These are phyloP conservation scores for Micromys minutus DNA, from an alignment of 2,113 vertebrate genomes.

Conservation along the genomic window DNA sequence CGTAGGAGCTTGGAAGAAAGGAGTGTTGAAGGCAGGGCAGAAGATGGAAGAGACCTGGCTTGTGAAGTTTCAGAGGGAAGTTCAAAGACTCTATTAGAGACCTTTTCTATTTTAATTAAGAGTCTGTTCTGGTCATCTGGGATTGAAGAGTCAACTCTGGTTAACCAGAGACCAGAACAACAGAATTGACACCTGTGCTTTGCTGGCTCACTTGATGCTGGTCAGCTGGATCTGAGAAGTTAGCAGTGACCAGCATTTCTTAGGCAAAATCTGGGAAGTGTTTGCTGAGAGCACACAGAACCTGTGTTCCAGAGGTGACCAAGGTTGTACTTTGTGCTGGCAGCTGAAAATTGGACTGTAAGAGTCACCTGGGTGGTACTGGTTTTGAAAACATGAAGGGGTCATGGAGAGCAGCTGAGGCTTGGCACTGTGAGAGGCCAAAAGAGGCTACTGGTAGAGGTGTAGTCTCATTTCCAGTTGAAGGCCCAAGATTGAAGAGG, in stretches of 20 bases:
- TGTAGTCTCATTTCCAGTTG: not conserved
- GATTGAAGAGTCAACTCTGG: not conserved
- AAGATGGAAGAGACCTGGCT: not conserved
- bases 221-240: not conserved
- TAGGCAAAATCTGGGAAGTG: not conserved
- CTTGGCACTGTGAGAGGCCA: not conserved
- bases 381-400: not conserved
- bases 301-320: not conserved
- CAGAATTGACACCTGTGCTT: not conserved
- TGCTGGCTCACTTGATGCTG: not conserved
- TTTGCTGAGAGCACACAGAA: not conserved
- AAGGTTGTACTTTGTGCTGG: not conserved
- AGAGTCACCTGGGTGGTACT: not conserved
- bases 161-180: not conserved
- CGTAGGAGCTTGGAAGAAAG: not conserved
- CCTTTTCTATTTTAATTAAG: not conserved
- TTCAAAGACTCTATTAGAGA: not conserved
- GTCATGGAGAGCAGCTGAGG: not conserved
- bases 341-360: not conserved
- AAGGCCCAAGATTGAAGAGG: not conserved
- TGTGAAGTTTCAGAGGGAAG: not conserved
- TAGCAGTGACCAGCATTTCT: not conserved
- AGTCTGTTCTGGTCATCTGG: not conserved
- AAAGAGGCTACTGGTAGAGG: not conserved
- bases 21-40: not conserved